A percentile compares a stretch with the other conserved stretches of the same genome.
phyloP scores from a whole-genome alignment of 2,888 invertebrate genomes.

The Busseola fusca region DNA sequence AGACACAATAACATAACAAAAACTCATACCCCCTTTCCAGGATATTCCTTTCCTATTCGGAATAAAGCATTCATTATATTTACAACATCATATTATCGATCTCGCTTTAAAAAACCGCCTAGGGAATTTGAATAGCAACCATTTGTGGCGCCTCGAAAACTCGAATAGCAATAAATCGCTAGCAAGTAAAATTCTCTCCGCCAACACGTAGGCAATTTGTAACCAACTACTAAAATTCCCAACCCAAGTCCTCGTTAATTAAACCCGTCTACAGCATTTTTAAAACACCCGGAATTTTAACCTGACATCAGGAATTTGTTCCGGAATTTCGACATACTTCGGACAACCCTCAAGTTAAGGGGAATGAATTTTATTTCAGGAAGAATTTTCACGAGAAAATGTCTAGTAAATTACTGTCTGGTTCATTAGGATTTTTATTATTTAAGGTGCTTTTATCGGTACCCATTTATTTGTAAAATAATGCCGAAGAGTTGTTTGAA shows the following conservation, averaged over 20 bases:
- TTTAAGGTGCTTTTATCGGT: conserved; percentile 10
- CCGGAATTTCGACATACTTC: conserved; percentile 9
- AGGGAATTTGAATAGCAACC: neutral
- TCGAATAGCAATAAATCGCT: conserved; percentile 10
- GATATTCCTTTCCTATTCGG: no score
- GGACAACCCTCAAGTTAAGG: conserved; percentile 41
- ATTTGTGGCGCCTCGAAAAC: neutral
- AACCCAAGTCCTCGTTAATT: neutral
- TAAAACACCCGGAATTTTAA: conserved; percentile 16
- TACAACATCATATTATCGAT: no score
- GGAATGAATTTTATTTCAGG: conserved; percentile 33
- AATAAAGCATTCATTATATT: no score
- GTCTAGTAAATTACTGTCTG: conserved; percentile 38
- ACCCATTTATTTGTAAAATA: neutral
- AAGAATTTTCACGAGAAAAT: conserved; percentile 53
- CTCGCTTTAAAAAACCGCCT: neutral
- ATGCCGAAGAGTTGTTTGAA: neutral
- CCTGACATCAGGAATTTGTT: conserved; percentile 7
- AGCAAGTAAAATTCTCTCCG: neutral
- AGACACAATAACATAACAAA: no score
- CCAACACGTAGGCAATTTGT: neutral
- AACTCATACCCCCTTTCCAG: no score
- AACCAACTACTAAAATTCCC: neutral
- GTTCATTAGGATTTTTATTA: conserved; percentile 48
- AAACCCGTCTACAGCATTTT: conserved; percentile 16